phyloP scores from a whole-genome alignment of 1,140 invertebrate genomes.

The Drosophila sechellia region DNA sequence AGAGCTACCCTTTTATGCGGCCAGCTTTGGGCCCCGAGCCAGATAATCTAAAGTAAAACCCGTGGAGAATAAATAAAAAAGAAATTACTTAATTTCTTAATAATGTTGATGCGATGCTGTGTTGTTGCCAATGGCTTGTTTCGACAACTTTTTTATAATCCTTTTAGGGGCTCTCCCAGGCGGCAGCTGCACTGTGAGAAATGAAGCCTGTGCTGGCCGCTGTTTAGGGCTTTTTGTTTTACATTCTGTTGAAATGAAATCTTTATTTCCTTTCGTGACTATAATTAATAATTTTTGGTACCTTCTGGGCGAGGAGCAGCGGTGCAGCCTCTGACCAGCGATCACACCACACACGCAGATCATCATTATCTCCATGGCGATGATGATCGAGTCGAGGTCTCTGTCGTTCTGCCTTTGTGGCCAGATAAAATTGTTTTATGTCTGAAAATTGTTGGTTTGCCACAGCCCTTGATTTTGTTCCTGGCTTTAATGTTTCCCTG shows the following conservation, averaged over 20 bases:
- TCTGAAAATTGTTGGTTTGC: constrained; percentile 75
- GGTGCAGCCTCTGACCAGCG: constrained; percentile 55
- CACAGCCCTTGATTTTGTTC: constrained; percentile 37
- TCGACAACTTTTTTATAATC: constrained; percentile 83
- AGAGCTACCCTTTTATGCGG: constrained; percentile 76
- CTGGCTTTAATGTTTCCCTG: constrained; percentile 61
- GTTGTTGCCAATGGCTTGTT: constrained; percentile 76
- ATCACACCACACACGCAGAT: constrained; percentile 75
- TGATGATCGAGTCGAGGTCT: constrained; percentile 26
- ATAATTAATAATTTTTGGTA: constrained; percentile 80
- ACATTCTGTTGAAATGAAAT: constrained; percentile 83
- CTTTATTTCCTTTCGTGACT: constrained; percentile 84
- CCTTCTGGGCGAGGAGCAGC: constrained; percentile 27
- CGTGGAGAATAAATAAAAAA: constrained; percentile 83
- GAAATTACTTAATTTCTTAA: constrained; percentile 84
- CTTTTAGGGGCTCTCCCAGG: constrained; percentile 71
- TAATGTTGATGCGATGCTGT: constrained; percentile 61
- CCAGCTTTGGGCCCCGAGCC: constrained; percentile 42
- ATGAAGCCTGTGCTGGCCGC: constrained; percentile 63
- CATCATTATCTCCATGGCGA: constrained; percentile 50
- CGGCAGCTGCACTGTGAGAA: constrained; percentile 73
- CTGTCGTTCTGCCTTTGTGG: constrained; percentile 18
- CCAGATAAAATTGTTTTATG: constrained; percentile 77
- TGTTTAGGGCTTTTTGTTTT: constrained; percentile 51
- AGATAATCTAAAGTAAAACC: constrained; percentile 83